A percentile compares a stretch with the other conserved stretches of the same genome.
Evolutionary conservation across 2,888 invertebrate genomes (phyloP).

Genomic region (Bugula neritina): DNA sequence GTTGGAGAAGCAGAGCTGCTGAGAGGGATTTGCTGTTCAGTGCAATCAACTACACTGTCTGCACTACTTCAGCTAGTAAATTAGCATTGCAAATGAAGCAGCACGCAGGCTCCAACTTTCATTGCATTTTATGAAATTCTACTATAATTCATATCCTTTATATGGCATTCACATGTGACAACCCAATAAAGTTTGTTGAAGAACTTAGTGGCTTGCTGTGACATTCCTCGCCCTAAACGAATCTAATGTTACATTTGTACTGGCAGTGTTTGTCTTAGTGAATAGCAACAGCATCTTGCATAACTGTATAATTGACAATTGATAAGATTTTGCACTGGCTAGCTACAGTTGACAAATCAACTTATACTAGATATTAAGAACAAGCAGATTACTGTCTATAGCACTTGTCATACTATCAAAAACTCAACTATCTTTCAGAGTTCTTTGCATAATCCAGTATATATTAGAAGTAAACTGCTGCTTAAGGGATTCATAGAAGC

Average conservation of each 20-base stretch:
- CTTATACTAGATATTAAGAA: neutral
- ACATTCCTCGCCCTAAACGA: neutral
- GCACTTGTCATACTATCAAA: neutral
- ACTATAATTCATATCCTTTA: neutral
- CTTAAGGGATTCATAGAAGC: slow-evolving; percentile 1
- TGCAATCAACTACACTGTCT: slow-evolving; percentile 19
- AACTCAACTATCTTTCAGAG: slow-evolving; percentile 12
- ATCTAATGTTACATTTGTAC: neutral
- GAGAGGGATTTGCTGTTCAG: slow-evolving; percentile 16
- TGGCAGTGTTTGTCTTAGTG: neutral
- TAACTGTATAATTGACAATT: neutral
- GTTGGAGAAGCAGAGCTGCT: too few species aligned
- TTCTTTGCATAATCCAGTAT: slow-evolving; percentile 22
- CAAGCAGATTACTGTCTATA: slow-evolving; percentile 18
- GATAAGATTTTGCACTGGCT: slow-evolving; percentile 3
- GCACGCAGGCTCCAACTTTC: neutral
- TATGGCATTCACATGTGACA: neutral
- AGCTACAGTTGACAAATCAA: slow-evolving; percentile 7
- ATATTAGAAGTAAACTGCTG: slow-evolving; percentile 8
- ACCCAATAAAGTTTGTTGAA: neutral
- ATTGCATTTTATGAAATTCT: neutral
- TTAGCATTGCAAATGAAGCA: slow-evolving; percentile 18
- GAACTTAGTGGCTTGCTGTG: neutral
- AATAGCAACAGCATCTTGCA: neutral
- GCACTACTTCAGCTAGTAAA: neutral